phyloP scores from a whole-genome alignment of 2,888 invertebrate genomes.

The Cerceris ruficornis region DNA sequence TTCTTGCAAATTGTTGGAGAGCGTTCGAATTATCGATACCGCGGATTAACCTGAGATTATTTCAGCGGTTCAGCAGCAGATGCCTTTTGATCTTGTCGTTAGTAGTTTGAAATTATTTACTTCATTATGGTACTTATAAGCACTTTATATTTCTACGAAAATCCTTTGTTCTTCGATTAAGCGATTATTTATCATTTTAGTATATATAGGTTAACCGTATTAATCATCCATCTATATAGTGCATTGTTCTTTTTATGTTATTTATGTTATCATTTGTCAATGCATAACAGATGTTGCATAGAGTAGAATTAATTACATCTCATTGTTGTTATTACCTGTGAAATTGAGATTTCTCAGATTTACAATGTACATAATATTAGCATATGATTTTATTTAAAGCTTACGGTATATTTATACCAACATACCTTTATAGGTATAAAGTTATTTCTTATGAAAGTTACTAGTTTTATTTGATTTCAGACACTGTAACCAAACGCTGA shows the following conservation, averaged over 20 bases:
- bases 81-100: slow-evolving; percentile 47
- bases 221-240: slow-evolving; percentile 6
- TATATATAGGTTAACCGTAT: slow-evolving; percentile 41
- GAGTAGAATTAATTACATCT: slow-evolving; percentile 2
- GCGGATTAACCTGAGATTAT: slow-evolving; percentile 13
- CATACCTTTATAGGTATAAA: not conserved
- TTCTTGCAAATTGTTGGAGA: slow-evolving; percentile 9
- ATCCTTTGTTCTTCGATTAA: not conserved
- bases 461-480: slow-evolving; percentile 41
- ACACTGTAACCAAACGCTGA: slow-evolving; percentile 27
- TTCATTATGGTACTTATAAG: slow-evolving; percentile 1
- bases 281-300: slow-evolving; percentile 15
- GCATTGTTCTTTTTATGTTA: not conserved
- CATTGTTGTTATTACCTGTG: not conserved
- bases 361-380: not conserved
- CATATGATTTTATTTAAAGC: too few relatives aligned
- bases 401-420: too few relatives aligned
- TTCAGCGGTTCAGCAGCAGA: slow-evolving; percentile 34
- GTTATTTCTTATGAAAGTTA: not conserved
- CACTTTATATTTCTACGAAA: slow-evolving; percentile 1
- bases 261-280: slow-evolving; percentile 1
- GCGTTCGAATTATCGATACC: slow-evolving; percentile 28
- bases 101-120: slow-evolving; percentile 21
- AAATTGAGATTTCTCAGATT: not conserved
- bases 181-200: slow-evolving; percentile 2